Percentiles rank a stretch among this genome's conserved stretches.
phyloP scores from a whole-genome alignment of 30 jellyfish, hydroid and myxozoan species.

The Aurelia sp. region DNA sequence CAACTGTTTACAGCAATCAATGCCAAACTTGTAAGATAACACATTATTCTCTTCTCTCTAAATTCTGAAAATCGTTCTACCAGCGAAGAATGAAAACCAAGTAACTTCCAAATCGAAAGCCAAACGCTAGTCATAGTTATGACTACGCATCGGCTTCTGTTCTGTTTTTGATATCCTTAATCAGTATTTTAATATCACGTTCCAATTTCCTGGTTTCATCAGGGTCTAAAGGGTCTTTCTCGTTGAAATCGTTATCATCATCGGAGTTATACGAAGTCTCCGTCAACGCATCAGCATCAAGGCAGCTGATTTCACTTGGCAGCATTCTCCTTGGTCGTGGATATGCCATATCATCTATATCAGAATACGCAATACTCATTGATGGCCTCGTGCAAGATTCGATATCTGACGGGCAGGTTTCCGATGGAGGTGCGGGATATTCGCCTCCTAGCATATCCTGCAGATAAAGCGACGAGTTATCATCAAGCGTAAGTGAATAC shows the following conservation, averaged over 20 bases:
- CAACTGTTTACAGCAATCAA: no score
- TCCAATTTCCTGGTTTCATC: constrained; percentile 89
- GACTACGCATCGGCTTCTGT: constrained; percentile 81
- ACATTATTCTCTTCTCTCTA: no score
- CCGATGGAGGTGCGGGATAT: constrained; percentile 81
- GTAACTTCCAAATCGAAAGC: no score
- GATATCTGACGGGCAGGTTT: constrained; percentile 77
- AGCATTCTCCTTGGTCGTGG: constrained; percentile 57
- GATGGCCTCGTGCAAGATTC: constrained; percentile 83
- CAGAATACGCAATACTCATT: constrained; percentile 64
- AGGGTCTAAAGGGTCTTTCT: constrained; percentile 89
- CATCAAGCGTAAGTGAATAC: constrained; percentile 80
- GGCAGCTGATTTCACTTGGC: constrained; percentile 74
- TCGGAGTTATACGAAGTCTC: constrained; percentile 89
- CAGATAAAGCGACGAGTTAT: constrained; percentile 67
- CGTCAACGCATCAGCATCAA: constrained; percentile 80
- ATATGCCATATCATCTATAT: constrained; percentile 59
- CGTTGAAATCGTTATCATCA: constrained; percentile 68
- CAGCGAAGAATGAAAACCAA: no score
- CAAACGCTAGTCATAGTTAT: no score
- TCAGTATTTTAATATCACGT: constrained; percentile 77
- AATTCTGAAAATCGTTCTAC: no score
- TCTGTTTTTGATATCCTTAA: constrained; percentile 73
- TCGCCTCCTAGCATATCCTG: constrained; percentile 83
- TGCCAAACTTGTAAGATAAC: no score